These are phyloP conservation scores for Hemibagrus guttatus DNA, from an alignment of 2,797 vertebrate genomes.

Conservation along the genomic window DNA sequence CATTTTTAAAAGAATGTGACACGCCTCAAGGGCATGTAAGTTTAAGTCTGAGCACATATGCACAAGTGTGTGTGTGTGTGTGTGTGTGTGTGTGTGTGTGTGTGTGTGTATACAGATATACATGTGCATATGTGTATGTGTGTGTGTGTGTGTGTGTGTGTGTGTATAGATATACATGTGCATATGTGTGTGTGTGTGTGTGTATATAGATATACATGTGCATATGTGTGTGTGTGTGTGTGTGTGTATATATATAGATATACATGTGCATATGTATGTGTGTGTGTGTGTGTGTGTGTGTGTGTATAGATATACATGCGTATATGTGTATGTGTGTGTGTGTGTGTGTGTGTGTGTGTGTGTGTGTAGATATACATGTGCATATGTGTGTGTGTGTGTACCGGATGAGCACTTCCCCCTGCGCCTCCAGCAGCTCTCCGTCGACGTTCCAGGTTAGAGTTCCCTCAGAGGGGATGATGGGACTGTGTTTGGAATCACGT, in stretches of 20 bases:
- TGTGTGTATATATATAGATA: too few relatives aligned
- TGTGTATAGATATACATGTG: conserved; percentile 24
- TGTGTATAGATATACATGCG: neutral
- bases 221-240: neutral
- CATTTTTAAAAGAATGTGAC: neutral
- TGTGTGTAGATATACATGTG: conserved; percentile 24
- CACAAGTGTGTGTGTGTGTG: neutral
- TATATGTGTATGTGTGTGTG: neutral
- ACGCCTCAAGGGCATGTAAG: neutral
- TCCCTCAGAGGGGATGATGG: conserved; percentile 72
- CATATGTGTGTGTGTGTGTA: conserved; percentile 58
- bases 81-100: neutral
- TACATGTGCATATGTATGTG: too few relatives aligned
- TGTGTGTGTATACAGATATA: neutral
- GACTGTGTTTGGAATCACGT: conserved; percentile 60
- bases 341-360: neutral
- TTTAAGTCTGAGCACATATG: neutral
- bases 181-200: conserved; percentile 42
- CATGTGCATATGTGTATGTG: conserved; percentile 8
- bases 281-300: too few relatives aligned
- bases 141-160: conserved; percentile 33
- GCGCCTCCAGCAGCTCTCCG: conserved; percentile 85
- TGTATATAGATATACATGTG: conserved; percentile 24
- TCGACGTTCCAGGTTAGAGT: conserved; percentile 90
- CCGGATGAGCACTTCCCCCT: conserved; percentile 84